A percentile compares a stretch with the other conserved stretches of the same genome.
These are phyloP conservation scores for Corythornis vintsioides DNA, from an alignment of 2,113 vertebrate genomes.

Conservation along the genomic window DNA sequence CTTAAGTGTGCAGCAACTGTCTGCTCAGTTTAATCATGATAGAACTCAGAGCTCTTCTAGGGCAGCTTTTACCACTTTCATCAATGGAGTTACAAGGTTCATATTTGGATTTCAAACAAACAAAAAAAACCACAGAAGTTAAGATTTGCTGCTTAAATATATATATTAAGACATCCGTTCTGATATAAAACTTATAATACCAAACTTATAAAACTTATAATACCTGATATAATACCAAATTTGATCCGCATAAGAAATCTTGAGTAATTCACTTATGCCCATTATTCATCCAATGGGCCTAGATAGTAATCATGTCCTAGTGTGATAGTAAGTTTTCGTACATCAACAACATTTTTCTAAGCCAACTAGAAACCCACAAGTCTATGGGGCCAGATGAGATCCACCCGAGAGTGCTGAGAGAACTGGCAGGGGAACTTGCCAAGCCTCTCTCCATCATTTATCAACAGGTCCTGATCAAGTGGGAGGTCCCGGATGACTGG, in stretches of 20 bases:
- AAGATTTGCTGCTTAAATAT: background rate
- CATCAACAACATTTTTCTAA: too few species aligned
- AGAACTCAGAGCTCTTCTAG: background rate
- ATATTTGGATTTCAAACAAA: too few species aligned
- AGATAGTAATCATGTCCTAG: background rate
- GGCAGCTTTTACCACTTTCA: background rate
- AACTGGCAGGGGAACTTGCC: too few species aligned
- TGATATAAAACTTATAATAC: background rate
- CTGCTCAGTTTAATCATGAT: background rate
- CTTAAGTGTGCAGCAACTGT: background rate
- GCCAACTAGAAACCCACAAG: too few species aligned
- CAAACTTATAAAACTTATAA: too few species aligned
- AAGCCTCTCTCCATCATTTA: too few species aligned
- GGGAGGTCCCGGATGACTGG: too few species aligned
- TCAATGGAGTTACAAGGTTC: background rate
- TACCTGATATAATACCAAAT: background rate
- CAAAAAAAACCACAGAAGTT: background rate
- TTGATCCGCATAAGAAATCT: background rate
- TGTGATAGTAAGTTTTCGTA: background rate
- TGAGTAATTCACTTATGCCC: background rate
- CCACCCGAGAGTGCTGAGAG: too few species aligned
- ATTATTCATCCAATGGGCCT: background rate
- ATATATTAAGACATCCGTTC: background rate
- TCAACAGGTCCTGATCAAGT: too few species aligned
- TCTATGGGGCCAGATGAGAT: too few species aligned